Evolutionary conservation across 1,140 invertebrate species (phyloP).

Genomic region (Hermatobates lingyangjiaoensis): DNA sequence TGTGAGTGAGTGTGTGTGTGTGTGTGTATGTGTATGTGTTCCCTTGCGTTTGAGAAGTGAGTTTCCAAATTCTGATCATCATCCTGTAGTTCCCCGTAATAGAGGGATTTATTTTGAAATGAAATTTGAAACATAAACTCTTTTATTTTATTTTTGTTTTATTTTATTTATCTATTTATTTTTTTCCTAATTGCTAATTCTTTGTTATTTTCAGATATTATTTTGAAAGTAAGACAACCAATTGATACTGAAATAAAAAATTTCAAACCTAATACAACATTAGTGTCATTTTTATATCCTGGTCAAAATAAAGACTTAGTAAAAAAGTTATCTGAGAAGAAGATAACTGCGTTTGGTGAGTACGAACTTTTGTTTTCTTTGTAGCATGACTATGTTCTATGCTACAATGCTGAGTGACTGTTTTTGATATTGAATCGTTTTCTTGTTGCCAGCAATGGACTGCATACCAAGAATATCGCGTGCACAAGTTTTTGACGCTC

Average conservation of each 20-base stretch:
- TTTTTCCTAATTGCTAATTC: too few relatives aligned
- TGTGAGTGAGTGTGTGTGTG: not conserved
- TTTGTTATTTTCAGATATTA: conserved; percentile 41
- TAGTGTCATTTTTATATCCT: conserved; percentile 74
- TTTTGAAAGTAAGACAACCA: conserved; percentile 66
- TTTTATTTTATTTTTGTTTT: too few relatives aligned
- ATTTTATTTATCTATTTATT: too few relatives aligned
- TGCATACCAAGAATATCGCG: conserved; percentile 64
- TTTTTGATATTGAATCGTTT: too few relatives aligned
- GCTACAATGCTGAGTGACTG: too few relatives aligned
- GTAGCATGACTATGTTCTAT: not conserved
- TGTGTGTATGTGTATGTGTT: not conserved
- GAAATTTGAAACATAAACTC: too few relatives aligned
- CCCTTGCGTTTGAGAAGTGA: too few relatives aligned
- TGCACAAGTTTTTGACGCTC: conserved; percentile 74
- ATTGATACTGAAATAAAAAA: conserved; percentile 39
- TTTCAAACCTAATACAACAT: conserved; percentile 42
- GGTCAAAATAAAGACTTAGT: conserved; percentile 63
- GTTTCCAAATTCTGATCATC: too few relatives aligned
- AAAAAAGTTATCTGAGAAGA: conserved; percentile 42
- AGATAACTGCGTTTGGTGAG: conserved; percentile 66
- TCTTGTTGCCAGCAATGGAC: conserved; percentile 68
- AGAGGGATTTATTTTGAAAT: too few relatives aligned
- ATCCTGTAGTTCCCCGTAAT: too few relatives aligned
- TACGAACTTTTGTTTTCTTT: conserved; percentile 6